phyloP scores from a whole-genome alignment of 1,140 invertebrate genomes.

The Pseudomyrmex flavicornis region DNA sequence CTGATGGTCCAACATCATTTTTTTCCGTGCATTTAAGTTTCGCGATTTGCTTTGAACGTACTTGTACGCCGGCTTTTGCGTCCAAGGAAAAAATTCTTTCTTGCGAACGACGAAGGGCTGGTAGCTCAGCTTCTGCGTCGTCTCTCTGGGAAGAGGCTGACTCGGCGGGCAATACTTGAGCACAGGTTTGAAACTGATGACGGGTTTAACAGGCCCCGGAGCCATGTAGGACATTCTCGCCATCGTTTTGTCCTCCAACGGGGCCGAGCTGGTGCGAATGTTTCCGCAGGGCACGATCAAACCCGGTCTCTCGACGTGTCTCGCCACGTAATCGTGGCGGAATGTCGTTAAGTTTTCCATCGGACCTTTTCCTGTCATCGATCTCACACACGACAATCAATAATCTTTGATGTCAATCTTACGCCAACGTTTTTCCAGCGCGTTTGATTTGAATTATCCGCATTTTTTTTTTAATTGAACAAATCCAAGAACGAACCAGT shows the following conservation, averaged over 20 bases:
- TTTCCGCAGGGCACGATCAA: constrained; percentile 82
- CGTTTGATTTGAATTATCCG: background rate
- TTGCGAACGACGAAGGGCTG: constrained; percentile 72
- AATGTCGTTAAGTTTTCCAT: constrained; percentile 90
- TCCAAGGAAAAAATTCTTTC: constrained; percentile 79
- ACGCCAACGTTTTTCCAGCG: background rate
- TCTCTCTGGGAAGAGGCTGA: constrained; percentile 84
- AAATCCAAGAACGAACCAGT: background rate
- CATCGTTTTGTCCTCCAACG: constrained; percentile 78
- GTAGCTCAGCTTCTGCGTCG: constrained; percentile 80
- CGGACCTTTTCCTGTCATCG: constrained; percentile 84
- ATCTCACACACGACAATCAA: constrained; percentile 23
- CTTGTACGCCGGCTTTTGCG: constrained; percentile 77
- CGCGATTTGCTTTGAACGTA: constrained; percentile 43
- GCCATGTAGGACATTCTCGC: constrained; percentile 76
- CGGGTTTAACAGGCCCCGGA: constrained; percentile 70
- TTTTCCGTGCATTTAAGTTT: background rate
- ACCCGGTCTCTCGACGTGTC: constrained; percentile 84
- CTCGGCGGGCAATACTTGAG: constrained; percentile 85
- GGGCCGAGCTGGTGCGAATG: constrained; percentile 81
- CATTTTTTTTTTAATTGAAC: background rate
- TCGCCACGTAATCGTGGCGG: constrained; percentile 89
- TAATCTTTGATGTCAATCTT: constrained; percentile 12
- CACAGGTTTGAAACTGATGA: constrained; percentile 85
- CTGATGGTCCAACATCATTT: background rate